Conservation (phyloP, 2,797 vertebrate species). For the Potorous gilbertii region DNA sequence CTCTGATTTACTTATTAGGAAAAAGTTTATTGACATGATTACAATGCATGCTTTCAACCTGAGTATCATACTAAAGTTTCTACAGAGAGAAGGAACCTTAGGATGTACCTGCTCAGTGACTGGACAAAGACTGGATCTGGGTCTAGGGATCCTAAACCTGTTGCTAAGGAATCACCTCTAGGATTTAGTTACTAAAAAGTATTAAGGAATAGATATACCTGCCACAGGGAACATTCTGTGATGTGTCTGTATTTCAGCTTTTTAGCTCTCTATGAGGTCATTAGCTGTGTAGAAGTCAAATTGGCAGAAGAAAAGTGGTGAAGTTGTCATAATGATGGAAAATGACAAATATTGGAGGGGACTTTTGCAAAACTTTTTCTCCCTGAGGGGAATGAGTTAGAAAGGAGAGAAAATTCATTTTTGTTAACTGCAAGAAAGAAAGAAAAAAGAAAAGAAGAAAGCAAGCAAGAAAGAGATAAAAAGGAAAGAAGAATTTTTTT, state of each 20-base stretch:
- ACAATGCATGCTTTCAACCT: not conserved
- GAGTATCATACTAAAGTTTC: not conserved
- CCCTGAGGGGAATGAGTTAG: not conserved
- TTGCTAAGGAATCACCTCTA: not conserved
- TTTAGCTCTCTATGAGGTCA: not conserved
- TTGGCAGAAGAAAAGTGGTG: not conserved
- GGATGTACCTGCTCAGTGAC: not conserved
- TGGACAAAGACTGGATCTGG: not conserved
- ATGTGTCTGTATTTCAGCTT: not conserved
- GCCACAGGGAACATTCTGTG: not conserved
- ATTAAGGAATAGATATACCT: not conserved
- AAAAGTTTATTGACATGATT: not conserved
- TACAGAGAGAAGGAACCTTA: not conserved
- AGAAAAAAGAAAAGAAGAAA: too few species aligned
- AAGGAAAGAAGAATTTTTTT: not conserved
- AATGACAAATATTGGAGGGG: not conserved
- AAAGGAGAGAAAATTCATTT: not conserved
- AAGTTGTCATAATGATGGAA: not conserved
- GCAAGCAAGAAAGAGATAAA: too few species aligned
- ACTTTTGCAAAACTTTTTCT: not conserved
- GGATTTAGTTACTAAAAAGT: not conserved
- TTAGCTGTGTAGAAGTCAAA: not conserved
- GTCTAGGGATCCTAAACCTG: not conserved
- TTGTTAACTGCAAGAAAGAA: not conserved
- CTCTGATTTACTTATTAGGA: constrained; percentile 8